A percentile compares a stretch with the other conserved stretches of the same genome.
Conservation (phyloP, 2,888 invertebrate genomes). For the Entomobrya proxima region DNA sequence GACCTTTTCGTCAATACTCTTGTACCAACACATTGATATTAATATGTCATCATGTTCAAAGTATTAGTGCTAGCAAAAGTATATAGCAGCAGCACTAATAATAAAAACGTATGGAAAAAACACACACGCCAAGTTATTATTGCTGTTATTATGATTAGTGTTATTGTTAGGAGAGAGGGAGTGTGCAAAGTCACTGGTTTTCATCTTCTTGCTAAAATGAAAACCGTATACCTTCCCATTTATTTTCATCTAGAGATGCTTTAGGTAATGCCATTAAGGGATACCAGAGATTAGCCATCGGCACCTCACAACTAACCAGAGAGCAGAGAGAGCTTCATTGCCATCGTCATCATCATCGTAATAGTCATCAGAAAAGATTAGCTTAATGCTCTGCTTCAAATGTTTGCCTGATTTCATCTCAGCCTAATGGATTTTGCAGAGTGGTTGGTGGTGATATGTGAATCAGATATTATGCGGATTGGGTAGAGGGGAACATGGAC, state of each 20-base stretch:
- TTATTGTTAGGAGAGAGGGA: conserved; percentile 18
- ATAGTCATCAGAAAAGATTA: conserved; percentile 28
- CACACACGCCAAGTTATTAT: conserved; percentile 23
- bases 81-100: neutral
- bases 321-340: too few species aligned
- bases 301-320: neutral
- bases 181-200: neutral
- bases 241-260: neutral
- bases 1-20: conserved; percentile 30
- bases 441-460: neutral
- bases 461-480: neutral
- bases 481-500: neutral
- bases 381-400: conserved; percentile 46
- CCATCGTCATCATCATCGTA: neutral
- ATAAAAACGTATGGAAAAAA: neutral
- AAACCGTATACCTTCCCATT: neutral
- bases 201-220: neutral
- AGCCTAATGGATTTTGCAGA: conserved; percentile 46
- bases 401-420: conserved; percentile 41
- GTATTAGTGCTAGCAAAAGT: neutral
- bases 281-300: conserved; percentile 37
- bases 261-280: conserved; percentile 34
- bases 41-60: too few species aligned
- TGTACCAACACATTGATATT: too few species aligned
- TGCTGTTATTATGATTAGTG: conserved; percentile 23